Base-by-base conservation (phyloP, 2,797 vertebrate species). In the Sternarchorhynchus goeldii region DNA sequence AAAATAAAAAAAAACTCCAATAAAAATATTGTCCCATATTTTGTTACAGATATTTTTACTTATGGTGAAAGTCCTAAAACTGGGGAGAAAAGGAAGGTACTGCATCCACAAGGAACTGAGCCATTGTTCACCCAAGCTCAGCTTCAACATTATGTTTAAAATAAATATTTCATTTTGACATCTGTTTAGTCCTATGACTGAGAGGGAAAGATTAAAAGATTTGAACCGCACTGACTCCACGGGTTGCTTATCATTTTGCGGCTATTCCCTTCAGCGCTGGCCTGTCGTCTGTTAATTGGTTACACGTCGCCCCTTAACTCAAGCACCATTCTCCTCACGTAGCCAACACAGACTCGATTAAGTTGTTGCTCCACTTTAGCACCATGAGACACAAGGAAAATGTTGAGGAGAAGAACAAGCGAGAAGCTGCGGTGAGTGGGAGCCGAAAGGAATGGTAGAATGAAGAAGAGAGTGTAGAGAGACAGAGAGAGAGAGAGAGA, bases 341-440 rank as follows among this genome's bases (percentile, higher is more conserved):
- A 86, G 82, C 79, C 34, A 72, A 89, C 81, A 71, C 79, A 31
- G 87, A 82, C 89, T 88, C 88, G 91, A 92, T 93, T 91, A 93
- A 93, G 92, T 90, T 81, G 85, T 93, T 91, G 90, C 91, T 92
- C 87, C 80, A 91, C 87, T 92, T 91, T 89, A 74, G 76, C 84
- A 86, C 88, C 89, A 88, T 87, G 86, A 91, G 90, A 92, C 89
- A 88, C 83, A 83, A 84, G 82, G 85, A 70, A 45, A 68, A 72
- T 82, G 74, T 77, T 29, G n/a, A 62, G 6, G 18, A 70, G 53
- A 34, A 73, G 31, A 73, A n/a, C 12, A 39, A 79, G 75, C 12
- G 59, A 63, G 67, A 62, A 60, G 62, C 50, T 25, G 75, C 36
- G 45, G 68, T 60, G 64, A 75, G 66, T 25, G 59, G 21, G 41